Evolutionary conservation across 2,113 vertebrate genomes (phyloP), one percentile per base, ranked within the genome.

Genomic region (Melanerpes aurifrons): DNA sequence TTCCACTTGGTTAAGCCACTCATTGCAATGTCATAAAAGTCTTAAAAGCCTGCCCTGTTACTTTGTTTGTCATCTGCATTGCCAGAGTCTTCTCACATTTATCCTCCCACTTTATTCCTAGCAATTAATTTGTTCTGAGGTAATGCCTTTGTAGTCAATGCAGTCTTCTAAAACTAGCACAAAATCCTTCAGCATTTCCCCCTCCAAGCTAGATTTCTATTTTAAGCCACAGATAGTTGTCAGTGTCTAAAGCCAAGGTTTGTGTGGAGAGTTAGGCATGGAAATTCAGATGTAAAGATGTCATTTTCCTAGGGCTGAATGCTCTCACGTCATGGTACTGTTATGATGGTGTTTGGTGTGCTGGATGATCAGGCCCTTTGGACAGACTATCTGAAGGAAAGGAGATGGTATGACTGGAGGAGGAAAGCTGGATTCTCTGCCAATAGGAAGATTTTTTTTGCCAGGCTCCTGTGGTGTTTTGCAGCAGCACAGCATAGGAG

Each of bases 41-140:
- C 35, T 77, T 70, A 37, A 58, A 86, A 87, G 59, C 50, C 74
- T 84, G 58, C 59, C 84, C 26, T 24, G 1, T 62, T 76, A 56
- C 74, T 71, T 69, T 74, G 20, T 84, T 79, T 87, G 78, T 64
- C 20, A 12, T 45, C 63, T 28, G 2, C 6, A 0, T 25, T 90
- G 68, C 71, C 43, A 29, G 22, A 82, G 21, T 58, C 62, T 69
- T 58, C 62, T 69, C 68, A 43, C 32, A 14, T 67, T 74, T 54
- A 67, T 74, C 53, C 76, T 89, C 53, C 68, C 40, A 53, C 85
- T 61, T 93, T 61, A 53, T 89, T 71, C 47, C 58, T 47, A 31
- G 76, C 62, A 85, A 74, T 88, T 73, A 73, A 24, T 89, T 89
- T 91, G 80, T 82, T 86, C 88, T 15, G 32, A 91, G 68, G 48